Percentiles rank a stretch among this genome's conserved stretches.
These are phyloP conservation scores for Megamerina dolium DNA, from an alignment of 2,888 invertebrate genomes.

Conservation along the genomic window DNA sequence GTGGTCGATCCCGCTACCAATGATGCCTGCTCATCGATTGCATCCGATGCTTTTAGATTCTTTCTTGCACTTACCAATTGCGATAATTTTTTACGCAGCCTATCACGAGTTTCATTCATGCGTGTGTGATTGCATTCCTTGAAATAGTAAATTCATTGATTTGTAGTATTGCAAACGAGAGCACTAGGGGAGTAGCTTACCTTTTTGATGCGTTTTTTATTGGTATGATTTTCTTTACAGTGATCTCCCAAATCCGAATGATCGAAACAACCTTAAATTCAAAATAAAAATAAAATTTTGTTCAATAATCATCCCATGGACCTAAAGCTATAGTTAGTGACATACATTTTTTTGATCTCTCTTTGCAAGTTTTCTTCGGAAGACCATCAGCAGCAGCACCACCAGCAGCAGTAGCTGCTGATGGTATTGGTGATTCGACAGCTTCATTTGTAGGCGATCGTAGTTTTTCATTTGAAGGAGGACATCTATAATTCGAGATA, in stretches of 20 bases:
- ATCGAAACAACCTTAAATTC: constrained; percentile 35
- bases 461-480: constrained; percentile 17
- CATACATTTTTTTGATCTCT: constrained; percentile 44
- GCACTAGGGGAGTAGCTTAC: no score
- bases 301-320: background rate
- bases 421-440: constrained; percentile 13
- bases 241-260: constrained; percentile 44
- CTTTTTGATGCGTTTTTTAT: constrained; percentile 45
- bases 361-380: constrained; percentile 36
- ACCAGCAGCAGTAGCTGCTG: constrained; percentile 21
- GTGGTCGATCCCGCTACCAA: constrained; percentile 8
- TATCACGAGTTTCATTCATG: constrained; percentile 48
- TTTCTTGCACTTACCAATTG: constrained; percentile 44
- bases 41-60: constrained; percentile 26
- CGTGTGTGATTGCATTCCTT: constrained; percentile 47
- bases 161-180: no score
- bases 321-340: background rate
- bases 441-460: constrained; percentile 20
- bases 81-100: constrained; percentile 45
- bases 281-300: background rate
- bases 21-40: constrained; percentile 1
- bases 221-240: constrained; percentile 46
- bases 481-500: no score
- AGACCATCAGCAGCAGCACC: constrained; percentile 28
- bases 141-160: constrained; percentile 3